Percentiles rank a stretch among this genome's conserved stretches.
Evolutionary conservation across 2,797 vertebrate species (phyloP).

Genomic region (Leuciscus waleckii): DNA sequence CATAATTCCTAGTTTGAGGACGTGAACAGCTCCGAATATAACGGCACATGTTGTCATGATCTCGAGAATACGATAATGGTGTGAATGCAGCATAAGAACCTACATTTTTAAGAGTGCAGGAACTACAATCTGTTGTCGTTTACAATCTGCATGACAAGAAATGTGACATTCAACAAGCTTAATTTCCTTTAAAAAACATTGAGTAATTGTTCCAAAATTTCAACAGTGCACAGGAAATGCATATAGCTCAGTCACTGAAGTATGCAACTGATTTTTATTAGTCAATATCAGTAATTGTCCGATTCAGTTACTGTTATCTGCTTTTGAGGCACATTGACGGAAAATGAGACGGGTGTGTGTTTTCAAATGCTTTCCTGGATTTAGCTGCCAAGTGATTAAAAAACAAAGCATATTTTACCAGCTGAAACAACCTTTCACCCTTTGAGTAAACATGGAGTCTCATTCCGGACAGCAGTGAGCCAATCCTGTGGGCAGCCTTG

Average conservation of each 20-base stretch:
- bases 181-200: not conserved
- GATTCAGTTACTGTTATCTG: constrained; percentile 9
- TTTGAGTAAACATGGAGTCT: constrained; percentile 48
- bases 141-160: not conserved
- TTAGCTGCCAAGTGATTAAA: constrained; percentile 17
- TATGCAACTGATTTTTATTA: constrained; percentile 24
- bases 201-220: not conserved
- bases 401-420: constrained; percentile 40
- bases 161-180: not conserved
- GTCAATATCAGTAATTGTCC: not conserved
- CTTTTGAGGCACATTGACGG: not conserved
- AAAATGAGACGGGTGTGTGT: not conserved
- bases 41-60: too few relatives aligned
- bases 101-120: not conserved
- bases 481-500: constrained; percentile 51
- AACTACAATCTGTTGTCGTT: not conserved
- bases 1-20: too few relatives aligned
- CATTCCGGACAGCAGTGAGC: constrained; percentile 40
- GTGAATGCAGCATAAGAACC: not conserved
- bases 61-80: too few relatives aligned
- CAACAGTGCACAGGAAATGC: not conserved
- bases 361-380: constrained; percentile 40
- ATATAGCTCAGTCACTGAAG: constrained; percentile 23
- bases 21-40: too few relatives aligned
- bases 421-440: constrained; percentile 42